Evolutionary conservation across 1,140 invertebrate species (phyloP).

Genomic region (Philaenus spumarius): DNA sequence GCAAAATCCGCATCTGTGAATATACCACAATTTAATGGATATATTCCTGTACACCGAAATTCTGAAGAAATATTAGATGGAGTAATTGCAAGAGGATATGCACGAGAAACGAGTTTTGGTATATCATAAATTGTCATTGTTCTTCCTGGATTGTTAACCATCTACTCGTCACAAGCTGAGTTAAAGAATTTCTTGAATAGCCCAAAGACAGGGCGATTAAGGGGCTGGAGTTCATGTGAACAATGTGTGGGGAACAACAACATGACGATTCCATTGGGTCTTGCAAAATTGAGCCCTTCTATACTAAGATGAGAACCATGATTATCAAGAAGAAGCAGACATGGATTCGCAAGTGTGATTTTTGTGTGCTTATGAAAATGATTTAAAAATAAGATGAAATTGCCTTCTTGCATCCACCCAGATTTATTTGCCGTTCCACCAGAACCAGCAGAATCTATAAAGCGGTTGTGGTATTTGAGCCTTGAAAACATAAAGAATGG

Average conservation of each 20-base stretch:
- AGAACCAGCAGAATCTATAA: slow-evolving; percentile 19
- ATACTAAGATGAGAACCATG: no score
- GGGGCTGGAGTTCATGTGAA: slow-evolving; percentile 36
- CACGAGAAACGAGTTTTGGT: slow-evolving; percentile 35
- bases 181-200: slow-evolving; percentile 39
- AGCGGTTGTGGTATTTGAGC: no score
- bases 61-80: slow-evolving; percentile 33
- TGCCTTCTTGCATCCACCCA: no score
- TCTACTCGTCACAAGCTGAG: slow-evolving; percentile 38
- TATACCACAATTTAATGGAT: slow-evolving; percentile 36
- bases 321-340: no score
- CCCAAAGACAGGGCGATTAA: slow-evolving; percentile 38
- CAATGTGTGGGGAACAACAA: slow-evolving; percentile 30
- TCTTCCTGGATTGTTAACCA: slow-evolving; percentile 41
- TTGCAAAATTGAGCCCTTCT: no score
- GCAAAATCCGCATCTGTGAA: no score
- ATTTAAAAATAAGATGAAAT: no score
- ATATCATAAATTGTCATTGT: slow-evolving; percentile 46
- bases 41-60: slow-evolving; percentile 33
- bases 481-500: slow-evolving; percentile 41
- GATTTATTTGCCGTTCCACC: slow-evolving; percentile 28
- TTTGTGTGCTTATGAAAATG: no score
- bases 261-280: no score
- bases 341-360: no score
- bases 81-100: slow-evolving; percentile 37